phyloP scores from a whole-genome alignment of 1,140 invertebrate species.

The Drosophila tani region DNA sequence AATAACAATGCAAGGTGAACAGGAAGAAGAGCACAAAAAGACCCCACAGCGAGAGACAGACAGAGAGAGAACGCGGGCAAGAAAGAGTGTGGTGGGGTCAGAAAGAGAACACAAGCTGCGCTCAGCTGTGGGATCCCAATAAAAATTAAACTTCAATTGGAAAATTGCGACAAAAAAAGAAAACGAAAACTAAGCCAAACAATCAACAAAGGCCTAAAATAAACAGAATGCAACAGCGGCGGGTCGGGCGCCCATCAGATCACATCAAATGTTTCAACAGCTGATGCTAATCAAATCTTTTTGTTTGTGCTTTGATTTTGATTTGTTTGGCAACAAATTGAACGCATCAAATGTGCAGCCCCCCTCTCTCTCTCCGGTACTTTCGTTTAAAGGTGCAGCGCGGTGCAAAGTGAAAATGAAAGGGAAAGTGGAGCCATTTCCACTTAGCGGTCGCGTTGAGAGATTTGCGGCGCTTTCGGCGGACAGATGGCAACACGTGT shows the following conservation, averaged over 20 bases:
- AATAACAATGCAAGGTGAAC: conserved; percentile 32
- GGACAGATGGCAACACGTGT: conserved; percentile 78
- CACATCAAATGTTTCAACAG: conserved; percentile 68
- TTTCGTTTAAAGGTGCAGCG: conserved; percentile 34
- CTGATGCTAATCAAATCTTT: conserved; percentile 76
- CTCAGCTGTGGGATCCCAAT: conserved; percentile 59
- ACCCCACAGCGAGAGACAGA: conserved; percentile 30
- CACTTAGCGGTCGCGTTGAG: conserved; percentile 67
- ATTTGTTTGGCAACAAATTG: conserved; percentile 82
- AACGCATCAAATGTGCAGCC: conserved; percentile 62
- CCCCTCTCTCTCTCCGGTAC: conserved; percentile 29
- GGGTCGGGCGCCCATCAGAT: conserved; percentile 50
- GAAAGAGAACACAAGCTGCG: conserved; percentile 39
- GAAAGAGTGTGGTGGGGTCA: conserved; percentile 11
- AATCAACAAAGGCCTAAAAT: conserved; percentile 62
- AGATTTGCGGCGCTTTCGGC: conserved; percentile 76
- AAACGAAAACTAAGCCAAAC: conserved; percentile 61
- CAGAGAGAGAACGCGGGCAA: not conserved
- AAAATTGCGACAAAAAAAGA: conserved; percentile 70
- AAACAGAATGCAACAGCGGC: conserved; percentile 50
- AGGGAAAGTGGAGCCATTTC: conserved; percentile 57
- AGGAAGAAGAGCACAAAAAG: conserved; percentile 26
- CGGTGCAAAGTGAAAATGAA: conserved; percentile 52
- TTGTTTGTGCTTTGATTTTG: conserved; percentile 64
- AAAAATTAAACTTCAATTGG: conserved; percentile 66